Evolutionary conservation across 2,113 vertebrate species (phyloP).

Genomic region (Bettongia penicillata): DNA sequence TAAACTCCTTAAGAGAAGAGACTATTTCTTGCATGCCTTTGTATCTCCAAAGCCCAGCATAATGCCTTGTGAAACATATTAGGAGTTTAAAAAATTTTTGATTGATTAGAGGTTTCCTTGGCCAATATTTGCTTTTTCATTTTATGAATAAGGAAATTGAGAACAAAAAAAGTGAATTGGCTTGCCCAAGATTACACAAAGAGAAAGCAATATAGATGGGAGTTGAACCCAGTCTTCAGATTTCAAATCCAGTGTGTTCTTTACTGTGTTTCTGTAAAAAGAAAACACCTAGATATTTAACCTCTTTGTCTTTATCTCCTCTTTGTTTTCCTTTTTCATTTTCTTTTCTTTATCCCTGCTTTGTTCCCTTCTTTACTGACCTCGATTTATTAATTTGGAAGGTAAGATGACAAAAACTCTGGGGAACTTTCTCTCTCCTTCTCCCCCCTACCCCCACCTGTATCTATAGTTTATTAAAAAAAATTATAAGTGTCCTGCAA

Average conservation of each 20-base stretch:
- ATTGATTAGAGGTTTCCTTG: not conserved
- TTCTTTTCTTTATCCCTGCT: not conserved
- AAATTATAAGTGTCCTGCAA: slow-evolving; percentile 50
- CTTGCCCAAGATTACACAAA: not conserved
- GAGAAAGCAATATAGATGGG: not conserved
- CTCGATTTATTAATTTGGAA: slow-evolving; percentile 16
- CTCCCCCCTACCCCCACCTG: not conserved
- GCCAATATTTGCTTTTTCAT: not conserved
- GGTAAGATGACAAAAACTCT: not conserved
- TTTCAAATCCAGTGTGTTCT: not conserved
- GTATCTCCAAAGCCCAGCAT: not conserved
- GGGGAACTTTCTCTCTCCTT: not conserved
- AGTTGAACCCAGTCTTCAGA: not conserved
- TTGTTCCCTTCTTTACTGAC: accelerated
- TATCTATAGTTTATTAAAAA: slow-evolving; percentile 64
- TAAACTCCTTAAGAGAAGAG: not conserved
- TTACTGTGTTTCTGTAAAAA: not conserved
- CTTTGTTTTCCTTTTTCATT: not conserved
- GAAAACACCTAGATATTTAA: not conserved
- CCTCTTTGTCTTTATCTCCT: accelerated
- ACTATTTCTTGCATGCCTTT: not conserved
- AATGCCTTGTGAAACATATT: not conserved
- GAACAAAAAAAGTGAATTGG: not conserved
- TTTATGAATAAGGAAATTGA: not conserved
- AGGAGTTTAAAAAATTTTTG: not conserved